Conservation (phyloP, 2,888 invertebrate species). For the Mactromeris polynyma region DNA sequence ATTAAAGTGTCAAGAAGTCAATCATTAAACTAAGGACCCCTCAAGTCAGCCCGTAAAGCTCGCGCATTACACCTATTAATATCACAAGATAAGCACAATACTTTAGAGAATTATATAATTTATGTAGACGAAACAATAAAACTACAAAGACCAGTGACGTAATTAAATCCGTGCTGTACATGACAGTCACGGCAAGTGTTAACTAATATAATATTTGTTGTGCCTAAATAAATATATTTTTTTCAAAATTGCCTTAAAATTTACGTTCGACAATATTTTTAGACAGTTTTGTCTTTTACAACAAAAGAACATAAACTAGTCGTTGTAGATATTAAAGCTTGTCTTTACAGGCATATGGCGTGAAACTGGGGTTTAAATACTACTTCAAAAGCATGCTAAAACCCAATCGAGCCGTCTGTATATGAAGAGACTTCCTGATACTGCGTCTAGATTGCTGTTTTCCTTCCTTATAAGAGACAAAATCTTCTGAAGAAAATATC, state of each 20-base stretch:
- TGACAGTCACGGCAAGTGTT: too few species aligned
- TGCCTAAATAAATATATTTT: too few species aligned
- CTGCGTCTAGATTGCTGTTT: not conserved
- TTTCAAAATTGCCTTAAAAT: too few species aligned
- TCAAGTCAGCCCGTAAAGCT: not conserved
- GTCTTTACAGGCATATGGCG: not conserved
- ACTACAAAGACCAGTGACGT: too few species aligned
- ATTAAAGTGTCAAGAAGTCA: conserved; percentile 15
- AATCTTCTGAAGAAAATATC: not conserved
- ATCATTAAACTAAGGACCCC: not conserved
- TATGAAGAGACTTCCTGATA: not conserved
- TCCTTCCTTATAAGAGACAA: not conserved
- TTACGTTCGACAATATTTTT: too few species aligned
- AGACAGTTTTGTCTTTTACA: too few species aligned
- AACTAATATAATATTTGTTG: too few species aligned
- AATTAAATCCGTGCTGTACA: too few species aligned
- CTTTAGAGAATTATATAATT: not conserved
- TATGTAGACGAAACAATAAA: not conserved
- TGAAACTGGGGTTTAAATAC: not conserved
- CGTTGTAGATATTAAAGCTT: not conserved
- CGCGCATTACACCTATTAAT: not conserved
- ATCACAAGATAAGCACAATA: not conserved
- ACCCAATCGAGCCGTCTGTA: not conserved
- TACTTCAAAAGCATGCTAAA: not conserved
- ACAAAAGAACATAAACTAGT: not conserved